phyloP scores from a whole-genome alignment of 2,113 vertebrate genomes.

The Myotis yumanensis region DNA sequence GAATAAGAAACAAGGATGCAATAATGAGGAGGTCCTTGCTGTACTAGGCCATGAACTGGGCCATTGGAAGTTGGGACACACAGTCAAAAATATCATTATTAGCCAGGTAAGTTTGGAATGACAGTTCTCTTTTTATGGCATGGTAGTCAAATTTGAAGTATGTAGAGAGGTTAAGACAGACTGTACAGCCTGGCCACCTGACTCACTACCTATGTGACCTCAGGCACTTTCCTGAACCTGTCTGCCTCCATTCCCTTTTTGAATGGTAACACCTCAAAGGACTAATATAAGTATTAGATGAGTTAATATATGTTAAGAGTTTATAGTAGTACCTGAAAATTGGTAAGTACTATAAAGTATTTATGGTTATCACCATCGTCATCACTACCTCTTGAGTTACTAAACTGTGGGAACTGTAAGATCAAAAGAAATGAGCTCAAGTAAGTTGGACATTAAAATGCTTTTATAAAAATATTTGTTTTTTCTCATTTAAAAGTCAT shows the following conservation, averaged over 20 bases:
- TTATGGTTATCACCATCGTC: not conserved
- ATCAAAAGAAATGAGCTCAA: not conserved
- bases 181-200: not conserved
- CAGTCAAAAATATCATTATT: slow-evolving; percentile 97
- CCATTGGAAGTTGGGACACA: slow-evolving; percentile 98
- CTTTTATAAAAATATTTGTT: not conserved
- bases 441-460: slow-evolving; percentile 17
- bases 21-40: slow-evolving; percentile 96
- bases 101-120: slow-evolving; percentile 90
- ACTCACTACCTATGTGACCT: not conserved
- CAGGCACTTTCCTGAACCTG: not conserved
- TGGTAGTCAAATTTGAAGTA: not conserved
- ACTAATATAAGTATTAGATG: not conserved
- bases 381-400: not conserved
- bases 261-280: not conserved
- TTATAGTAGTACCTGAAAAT: not conserved
- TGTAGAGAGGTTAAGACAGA: not conserved
- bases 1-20: slow-evolving; percentile 99
- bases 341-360: not conserved
- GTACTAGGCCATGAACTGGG: slow-evolving; percentile 98
- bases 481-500: not conserved
- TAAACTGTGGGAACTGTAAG: not conserved
- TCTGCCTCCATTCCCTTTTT: not conserved
- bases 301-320: not conserved
- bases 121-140: not conserved